Base-by-base conservation (phyloP, 2,888 invertebrate genomes). In the Cabera pusaria region DNA sequence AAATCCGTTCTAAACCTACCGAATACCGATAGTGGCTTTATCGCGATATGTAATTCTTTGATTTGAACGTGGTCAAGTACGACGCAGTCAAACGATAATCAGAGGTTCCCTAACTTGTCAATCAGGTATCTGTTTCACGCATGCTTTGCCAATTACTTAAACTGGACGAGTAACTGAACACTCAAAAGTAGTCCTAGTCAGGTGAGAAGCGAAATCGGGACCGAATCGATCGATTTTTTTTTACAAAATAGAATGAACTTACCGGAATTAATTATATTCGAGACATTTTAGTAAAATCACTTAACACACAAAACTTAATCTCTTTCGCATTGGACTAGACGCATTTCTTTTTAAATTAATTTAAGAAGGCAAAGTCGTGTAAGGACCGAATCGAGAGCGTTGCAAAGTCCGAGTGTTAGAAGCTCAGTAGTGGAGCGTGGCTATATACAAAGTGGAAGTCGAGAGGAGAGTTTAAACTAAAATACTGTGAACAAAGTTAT, bases 321-420 rank as follows among this genome's bases (percentile, higher is more conserved):
- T 86, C 86, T 80, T 85, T 86, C 72, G 77, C 74, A 82, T 81
- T 85, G 85, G 88, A 88, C 88, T 88, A 88, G 88, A 87, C 83
- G 84, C 83, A 81, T 84, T 79, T 72, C 64, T 72, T 59, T 5
- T 56, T n/a, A n/a, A n/a, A 77, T 82, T 80, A 84, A 75, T 85
- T 81, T 78, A 81, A 72, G 84, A 88, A 87, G 87, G 87, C 83
- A 84, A 84, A 87, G 83, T 79, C 72, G 78, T 78, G 78, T 85
- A 78, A 80, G 78, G 79, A 80, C 83, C 82, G 14, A 78, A 84
- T 83, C 52, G 41, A 72, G 66, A 71, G 59, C 18, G 62, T 59
- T 71, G 64, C 62, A 63, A 64, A 71, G 66, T 70, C 59, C 59
- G 62, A 67, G 56, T 56, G 59, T 52, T 57, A 65, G 64, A 60